These are phyloP conservation scores for Cirrhinus mrigala DNA, from an alignment of 2,797 vertebrate genomes.

Conservation along the genomic window DNA sequence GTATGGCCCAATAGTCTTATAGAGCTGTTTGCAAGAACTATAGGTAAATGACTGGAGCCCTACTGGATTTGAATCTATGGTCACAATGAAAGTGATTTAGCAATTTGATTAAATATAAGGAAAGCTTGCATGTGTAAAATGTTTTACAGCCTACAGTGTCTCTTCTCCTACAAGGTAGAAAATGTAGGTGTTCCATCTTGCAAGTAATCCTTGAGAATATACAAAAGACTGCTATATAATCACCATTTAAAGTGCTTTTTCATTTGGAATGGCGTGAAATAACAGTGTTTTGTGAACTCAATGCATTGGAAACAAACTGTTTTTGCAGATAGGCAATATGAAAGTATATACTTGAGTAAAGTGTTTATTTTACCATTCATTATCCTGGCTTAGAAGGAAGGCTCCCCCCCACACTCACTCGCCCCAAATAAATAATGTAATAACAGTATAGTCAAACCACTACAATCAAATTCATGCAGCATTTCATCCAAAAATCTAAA, in stretches of 20 bases:
- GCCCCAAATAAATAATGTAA: not conserved
- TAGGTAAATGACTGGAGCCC: not conserved
- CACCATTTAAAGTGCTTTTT: not conserved
- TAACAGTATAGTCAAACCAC: not conserved
- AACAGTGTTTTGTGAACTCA: not conserved
- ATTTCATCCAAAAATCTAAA: not conserved
- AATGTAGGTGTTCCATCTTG: not conserved
- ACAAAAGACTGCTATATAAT: conserved; percentile 4
- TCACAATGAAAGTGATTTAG: conserved; percentile 4
- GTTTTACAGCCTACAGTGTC: not conserved
- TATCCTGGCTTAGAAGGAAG: not conserved
- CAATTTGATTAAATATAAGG: not conserved
- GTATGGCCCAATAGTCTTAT: not conserved
- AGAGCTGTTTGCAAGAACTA: not conserved
- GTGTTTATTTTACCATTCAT: conserved; percentile 8
- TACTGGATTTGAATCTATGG: not conserved
- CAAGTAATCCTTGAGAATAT: not conserved
- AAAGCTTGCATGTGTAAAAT: conserved; percentile 4
- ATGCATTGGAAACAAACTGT: conserved; percentile 6
- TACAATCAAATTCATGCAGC: not conserved
- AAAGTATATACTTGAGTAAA: not conserved
- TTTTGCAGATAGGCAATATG: conserved; percentile 6
- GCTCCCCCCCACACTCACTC: not conserved
- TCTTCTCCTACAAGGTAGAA: not conserved
- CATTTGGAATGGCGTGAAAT: not conserved